Percentiles rank a stretch among this genome's conserved stretches.
Conservation (phyloP, 2,888 invertebrate species). For the Baccha elongata region DNA sequence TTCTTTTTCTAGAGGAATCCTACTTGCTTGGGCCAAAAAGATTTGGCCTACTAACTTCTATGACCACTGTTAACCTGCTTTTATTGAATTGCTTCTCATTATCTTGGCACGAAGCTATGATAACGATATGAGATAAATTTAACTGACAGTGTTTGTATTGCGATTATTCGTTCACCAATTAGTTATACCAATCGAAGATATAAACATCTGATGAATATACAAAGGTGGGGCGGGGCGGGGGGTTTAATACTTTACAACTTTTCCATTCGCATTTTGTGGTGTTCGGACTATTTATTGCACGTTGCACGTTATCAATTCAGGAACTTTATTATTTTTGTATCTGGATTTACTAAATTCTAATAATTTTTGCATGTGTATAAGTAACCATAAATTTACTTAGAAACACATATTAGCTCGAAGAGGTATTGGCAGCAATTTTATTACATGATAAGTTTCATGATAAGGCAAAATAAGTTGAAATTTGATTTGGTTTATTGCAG, state of each 20-base stretch:
- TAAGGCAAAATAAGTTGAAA: not conserved
- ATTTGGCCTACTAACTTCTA: slow-evolving; percentile 72
- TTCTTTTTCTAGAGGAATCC: slow-evolving; percentile 29
- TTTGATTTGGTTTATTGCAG: slow-evolving; percentile 24
- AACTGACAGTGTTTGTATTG: slow-evolving; percentile 34
- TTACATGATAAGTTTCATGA: no score
- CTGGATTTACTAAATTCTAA: slow-evolving; percentile 3
- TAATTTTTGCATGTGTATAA: slow-evolving; percentile 4
- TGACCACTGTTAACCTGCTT: slow-evolving; percentile 57
- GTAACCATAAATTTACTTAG: no score
- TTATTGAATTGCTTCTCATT: slow-evolving; percentile 70
- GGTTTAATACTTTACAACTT: no score
- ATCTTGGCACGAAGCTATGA: slow-evolving; percentile 43
- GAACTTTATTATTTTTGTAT: no score
- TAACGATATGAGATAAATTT: slow-evolving; percentile 59
- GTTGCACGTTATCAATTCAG: slow-evolving; percentile 6
- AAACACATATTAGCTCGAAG: no score
- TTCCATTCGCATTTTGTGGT: slow-evolving; percentile 36
- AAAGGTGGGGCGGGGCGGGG: no score
- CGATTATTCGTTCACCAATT: slow-evolving; percentile 51
- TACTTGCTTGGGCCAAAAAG: slow-evolving; percentile 52
- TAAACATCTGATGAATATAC: no score
- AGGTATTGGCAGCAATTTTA: no score
- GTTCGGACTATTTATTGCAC: not conserved
- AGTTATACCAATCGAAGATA: slow-evolving; percentile 31